Conservation (phyloP, 1,140 invertebrate genomes). For the Caenorhabditis brenneri region DNA sequence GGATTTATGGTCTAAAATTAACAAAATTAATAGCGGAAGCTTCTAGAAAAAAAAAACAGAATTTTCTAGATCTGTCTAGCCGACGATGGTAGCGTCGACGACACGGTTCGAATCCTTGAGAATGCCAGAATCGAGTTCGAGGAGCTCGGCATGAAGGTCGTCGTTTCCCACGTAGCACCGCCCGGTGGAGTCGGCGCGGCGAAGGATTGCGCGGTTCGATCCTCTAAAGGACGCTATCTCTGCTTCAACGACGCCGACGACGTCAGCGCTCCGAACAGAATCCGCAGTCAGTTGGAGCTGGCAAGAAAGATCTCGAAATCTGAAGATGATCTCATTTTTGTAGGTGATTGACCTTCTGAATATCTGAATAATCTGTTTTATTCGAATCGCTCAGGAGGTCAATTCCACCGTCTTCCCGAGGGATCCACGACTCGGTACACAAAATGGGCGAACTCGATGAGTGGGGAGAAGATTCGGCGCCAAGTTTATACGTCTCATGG, state of each 20-base stretch:
- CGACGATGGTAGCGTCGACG: conserved; percentile 78
- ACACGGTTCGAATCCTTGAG: conserved; percentile 73
- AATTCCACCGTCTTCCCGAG: conserved; percentile 71
- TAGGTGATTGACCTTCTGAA: not conserved
- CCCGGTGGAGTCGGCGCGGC: conserved; percentile 75
- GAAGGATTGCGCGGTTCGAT: conserved; percentile 78
- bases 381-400: conserved; percentile 65
- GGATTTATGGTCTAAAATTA: too few relatives aligned
- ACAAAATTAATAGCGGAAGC: too few relatives aligned
- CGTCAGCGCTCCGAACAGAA: conserved; percentile 76
- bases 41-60: too few relatives aligned
- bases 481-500: conserved; percentile 80
- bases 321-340: not conserved
- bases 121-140: conserved; percentile 74
- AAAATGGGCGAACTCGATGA: conserved; percentile 78
- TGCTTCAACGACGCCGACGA: conserved; percentile 83
- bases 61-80: conserved; percentile 73
- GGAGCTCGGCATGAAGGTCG: conserved; percentile 72
- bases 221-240: conserved; percentile 77
- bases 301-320: not conserved
- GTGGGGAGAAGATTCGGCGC: conserved; percentile 74
- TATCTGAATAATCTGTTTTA: too few relatives aligned
- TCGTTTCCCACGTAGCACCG: conserved; percentile 71
- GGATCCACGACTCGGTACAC: conserved; percentile 77
- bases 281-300: conserved; percentile 72